Base-by-base conservation (phyloP, 2,888 invertebrate species). In the Eutolmus rufibarbis region DNA sequence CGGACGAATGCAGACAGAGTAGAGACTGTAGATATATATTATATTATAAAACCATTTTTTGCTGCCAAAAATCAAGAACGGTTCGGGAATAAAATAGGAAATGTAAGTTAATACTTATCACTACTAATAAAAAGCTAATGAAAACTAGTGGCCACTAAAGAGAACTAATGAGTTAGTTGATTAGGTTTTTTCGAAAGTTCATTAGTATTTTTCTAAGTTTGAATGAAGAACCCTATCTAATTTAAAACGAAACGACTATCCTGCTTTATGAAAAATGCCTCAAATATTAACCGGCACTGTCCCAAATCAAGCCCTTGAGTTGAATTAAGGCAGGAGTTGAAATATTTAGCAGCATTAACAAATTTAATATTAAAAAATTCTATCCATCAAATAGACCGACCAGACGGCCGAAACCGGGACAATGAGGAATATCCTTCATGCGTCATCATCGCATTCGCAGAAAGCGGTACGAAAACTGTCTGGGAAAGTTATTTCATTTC, bases 301-400 rank as follows among this genome's bases (percentile, higher is more conserved):
- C 78, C 78, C 43, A n/a, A 78, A 43, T 78, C 37, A 78, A 78
- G 43, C 12, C 34, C n/a, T n/a, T 19, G 40, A 77, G 43, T n/a
- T 34, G 77, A 43, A 78, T 23, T 23, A 43, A 78, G 46, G 19
- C 40, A 8, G 19, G 43, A 40, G 9, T 23, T 78, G 43, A 78
- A 78, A 78, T 40, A 78, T 78, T 78, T 37, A 43, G 23, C 40
- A 78, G 78, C 40, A 78, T 78, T 78, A 78, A 78, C 43, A 78
- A 77, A 78, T 78, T 78, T 78, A 78, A 43, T 78, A 78, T 78
- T 78, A 78, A 78, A 78, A 78, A 78, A 46, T 78, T 78, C 78
- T 78, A 40, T 78, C 43, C 78, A 78, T 78, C 78, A 78, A 78
- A 78, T 43, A 19, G 5, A 43, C 43, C 46, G 40, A n/a, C 78